phyloP scores from a whole-genome alignment of 2,888 invertebrate species.

The Hypena proboscidalis region DNA sequence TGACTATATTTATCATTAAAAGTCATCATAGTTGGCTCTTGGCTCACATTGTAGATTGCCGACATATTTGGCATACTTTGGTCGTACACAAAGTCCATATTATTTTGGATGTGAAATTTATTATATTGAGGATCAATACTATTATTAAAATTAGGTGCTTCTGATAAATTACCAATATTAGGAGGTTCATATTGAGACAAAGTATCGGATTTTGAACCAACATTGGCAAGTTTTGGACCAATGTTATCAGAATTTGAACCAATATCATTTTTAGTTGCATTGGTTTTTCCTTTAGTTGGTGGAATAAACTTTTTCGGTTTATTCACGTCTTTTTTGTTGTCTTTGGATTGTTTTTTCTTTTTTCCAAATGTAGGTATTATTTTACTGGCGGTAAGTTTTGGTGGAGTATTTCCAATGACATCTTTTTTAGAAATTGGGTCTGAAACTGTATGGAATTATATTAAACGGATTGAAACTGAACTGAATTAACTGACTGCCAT shows the following conservation, averaged over 20 bases:
- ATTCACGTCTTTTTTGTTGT: constrained; percentile 11
- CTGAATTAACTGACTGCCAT: not conserved
- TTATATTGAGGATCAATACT: too few species aligned
- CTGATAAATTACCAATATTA: not conserved
- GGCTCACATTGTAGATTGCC: not conserved
- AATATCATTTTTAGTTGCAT: not conserved
- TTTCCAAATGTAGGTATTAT: constrained; percentile 55
- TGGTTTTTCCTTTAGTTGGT: constrained; percentile 43
- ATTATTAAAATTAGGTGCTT: not conserved
- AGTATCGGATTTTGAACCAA: too few species aligned
- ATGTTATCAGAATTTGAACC: not conserved
- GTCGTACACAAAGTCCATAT: too few species aligned
- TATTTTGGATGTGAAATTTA: too few species aligned
- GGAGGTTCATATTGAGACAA: constrained; percentile 9
- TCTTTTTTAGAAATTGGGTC: constrained; percentile 1
- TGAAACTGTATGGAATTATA: constrained; percentile 4
- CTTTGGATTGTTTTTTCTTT: constrained; percentile 26
- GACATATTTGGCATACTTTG: not conserved
- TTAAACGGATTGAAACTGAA: not conserved
- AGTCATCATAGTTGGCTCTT: too few species aligned
- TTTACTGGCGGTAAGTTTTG: constrained; percentile 21
- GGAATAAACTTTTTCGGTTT: constrained; percentile 60
- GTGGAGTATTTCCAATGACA: constrained; percentile 10
- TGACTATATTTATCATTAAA: too few species aligned
- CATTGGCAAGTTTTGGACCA: not conserved